These are phyloP conservation scores for Hylaeus anthracinus DNA, from an alignment of 1,140 invertebrate species.

Conservation along the genomic window DNA sequence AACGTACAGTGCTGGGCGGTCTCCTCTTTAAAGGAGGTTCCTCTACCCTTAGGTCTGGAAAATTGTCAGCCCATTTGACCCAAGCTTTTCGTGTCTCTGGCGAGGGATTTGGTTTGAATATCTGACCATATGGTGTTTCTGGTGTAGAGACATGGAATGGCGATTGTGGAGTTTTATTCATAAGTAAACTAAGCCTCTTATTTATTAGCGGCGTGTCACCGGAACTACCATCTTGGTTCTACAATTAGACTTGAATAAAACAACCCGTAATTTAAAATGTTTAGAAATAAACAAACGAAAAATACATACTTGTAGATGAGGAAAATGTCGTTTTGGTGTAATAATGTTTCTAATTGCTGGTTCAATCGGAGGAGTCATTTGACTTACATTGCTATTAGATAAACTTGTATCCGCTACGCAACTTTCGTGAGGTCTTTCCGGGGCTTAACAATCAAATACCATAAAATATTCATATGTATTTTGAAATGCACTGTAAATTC, in stretches of 20 bases:
- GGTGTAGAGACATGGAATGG: slow-evolving; percentile 81
- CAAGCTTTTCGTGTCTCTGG: slow-evolving; percentile 80
- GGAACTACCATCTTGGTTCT: slow-evolving; percentile 35
- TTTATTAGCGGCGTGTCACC: slow-evolving; percentile 70
- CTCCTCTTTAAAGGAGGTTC: slow-evolving; percentile 74
- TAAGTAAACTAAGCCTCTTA: slow-evolving; percentile 69
- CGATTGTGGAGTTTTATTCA: slow-evolving; percentile 61
- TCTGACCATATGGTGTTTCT: slow-evolving; percentile 81
- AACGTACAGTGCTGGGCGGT: slow-evolving; percentile 78
- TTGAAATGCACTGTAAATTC: neutral
- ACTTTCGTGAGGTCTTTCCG: slow-evolving; percentile 36
- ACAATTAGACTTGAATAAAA: slow-evolving; percentile 16
- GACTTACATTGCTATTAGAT: neutral
- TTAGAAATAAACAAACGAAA: neutral
- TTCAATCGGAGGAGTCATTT: slow-evolving; percentile 19
- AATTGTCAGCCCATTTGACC: slow-evolving; percentile 78
- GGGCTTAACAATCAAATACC: slow-evolving; percentile 40
- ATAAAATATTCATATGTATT: neutral
- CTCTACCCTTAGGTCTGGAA: slow-evolving; percentile 76
- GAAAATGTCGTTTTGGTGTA: slow-evolving; percentile 63
- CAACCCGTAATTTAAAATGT: neutral
- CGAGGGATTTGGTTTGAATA: slow-evolving; percentile 80
- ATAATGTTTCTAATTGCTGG: slow-evolving; percentile 36
- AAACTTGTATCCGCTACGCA: slow-evolving; percentile 1
- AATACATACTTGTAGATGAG: slow-evolving; percentile 48